phyloP scores from a whole-genome alignment of 2,888 invertebrate species.

The Dynastes grantii region DNA sequence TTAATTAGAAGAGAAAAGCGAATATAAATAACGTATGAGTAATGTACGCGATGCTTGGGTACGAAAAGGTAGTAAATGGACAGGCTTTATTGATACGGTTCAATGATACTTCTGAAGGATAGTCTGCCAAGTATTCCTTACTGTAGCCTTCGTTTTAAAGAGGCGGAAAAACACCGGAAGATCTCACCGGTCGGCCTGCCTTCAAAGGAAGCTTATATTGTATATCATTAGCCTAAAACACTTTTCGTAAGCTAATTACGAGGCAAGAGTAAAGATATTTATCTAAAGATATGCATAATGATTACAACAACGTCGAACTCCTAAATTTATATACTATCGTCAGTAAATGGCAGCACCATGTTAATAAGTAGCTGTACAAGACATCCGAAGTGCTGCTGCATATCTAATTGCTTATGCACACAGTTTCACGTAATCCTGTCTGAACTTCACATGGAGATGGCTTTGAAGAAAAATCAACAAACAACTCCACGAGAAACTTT shows the following conservation, averaged over 20 bases:
- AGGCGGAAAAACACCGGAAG: slow-evolving; percentile 20
- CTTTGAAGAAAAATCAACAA: too few relatives aligned
- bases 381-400: too few relatives aligned
- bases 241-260: slow-evolving; percentile 1
- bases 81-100: background rate
- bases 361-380: too few relatives aligned
- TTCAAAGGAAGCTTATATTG: slow-evolving; percentile 26
- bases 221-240: slow-evolving; percentile 27
- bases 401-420: too few relatives aligned
- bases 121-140: slow-evolving; percentile 1
- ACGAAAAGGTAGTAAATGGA: background rate
- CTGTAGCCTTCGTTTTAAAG: background rate
- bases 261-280: background rate
- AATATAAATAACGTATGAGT: slow-evolving; percentile 35
- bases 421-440: too few relatives aligned
- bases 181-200: slow-evolving; percentile 24
- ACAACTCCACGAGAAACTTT: too few relatives aligned
- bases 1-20: slow-evolving; percentile 22
- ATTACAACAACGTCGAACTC: too few relatives aligned
- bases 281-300: too few relatives aligned
- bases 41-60: background rate
- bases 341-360: too few relatives aligned
- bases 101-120: slow-evolving; percentile 8
- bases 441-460: too few relatives aligned
- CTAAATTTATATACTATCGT: too few relatives aligned